phyloP scores from a whole-genome alignment of 30 jellyfish, hydroid and myxozoan species.

The Aurelia aurita region DNA sequence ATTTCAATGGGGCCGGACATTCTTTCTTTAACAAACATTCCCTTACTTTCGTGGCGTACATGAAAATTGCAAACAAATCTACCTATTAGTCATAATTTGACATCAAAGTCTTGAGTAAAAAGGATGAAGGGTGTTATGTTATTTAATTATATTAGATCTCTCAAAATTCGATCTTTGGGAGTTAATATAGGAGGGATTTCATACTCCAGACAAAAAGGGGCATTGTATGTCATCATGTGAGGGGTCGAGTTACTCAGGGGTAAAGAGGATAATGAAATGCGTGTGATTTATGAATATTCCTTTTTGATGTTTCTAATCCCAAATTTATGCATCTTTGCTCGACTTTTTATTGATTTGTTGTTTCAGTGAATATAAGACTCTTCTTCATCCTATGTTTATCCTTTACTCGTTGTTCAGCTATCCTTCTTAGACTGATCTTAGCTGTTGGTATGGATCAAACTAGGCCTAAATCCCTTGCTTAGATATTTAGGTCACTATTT shows the following conservation, averaged over 20 bases:
- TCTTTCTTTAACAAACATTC: slow-evolving; percentile 65
- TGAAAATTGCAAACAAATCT: not conserved
- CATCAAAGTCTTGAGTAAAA: slow-evolving; percentile 5
- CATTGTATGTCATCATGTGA: not conserved
- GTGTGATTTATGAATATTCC: slow-evolving; percentile 1
- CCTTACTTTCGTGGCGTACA: slow-evolving; percentile 1
- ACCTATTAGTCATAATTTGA: slow-evolving; percentile 21
- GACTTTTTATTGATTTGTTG: too few species aligned
- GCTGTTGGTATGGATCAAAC: too few species aligned
- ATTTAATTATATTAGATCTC: slow-evolving; percentile 37
- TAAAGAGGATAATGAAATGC: slow-evolving; percentile 5
- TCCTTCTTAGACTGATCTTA: too few species aligned
- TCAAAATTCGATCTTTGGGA: slow-evolving; percentile 8
- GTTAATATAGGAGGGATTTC: slow-evolving; percentile 2
- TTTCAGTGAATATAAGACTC: too few species aligned
- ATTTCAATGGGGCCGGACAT: slow-evolving; percentile 70
- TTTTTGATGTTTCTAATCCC: not conserved
- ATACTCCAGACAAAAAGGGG: not conserved
- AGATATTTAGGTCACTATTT: too few species aligned
- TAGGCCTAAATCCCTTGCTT: too few species aligned
- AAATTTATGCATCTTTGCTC: too few species aligned
- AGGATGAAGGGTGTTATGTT: slow-evolving; percentile 28
- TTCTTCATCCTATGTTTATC: too few species aligned
- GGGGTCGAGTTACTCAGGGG: slow-evolving; percentile 19
- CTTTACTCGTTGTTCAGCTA: too few species aligned